Base-by-base conservation (phyloP, 2,797 vertebrate genomes). In the Percopsis omiscomaycus region DNA sequence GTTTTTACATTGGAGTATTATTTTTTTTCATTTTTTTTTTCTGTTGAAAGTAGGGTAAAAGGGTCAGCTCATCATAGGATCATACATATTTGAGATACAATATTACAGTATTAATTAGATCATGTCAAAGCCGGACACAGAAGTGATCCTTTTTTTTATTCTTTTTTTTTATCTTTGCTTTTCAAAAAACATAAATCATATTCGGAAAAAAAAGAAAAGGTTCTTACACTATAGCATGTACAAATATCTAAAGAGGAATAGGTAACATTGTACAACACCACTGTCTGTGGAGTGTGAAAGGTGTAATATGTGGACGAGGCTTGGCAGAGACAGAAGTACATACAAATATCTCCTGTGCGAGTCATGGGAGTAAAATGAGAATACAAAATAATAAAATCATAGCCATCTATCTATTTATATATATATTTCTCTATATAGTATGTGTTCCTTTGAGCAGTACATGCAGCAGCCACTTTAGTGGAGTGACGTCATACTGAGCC, bases 41-140 rank as follows among this genome's bases (percentile, higher is more conserved):
- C 64, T 76, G 73, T 81, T 73, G 77, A 59, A 82, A 84, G 80
- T 30, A 69, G 81, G 84, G 86, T 90, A 86, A 89, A 89, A 86
- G 80, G 88, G 87, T 87, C 86, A 94, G 81, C 81, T 89, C 86
- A 89, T 88, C 81, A 93, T 94, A 94, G 93, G 94, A 95, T 95
- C 94, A 95, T 97, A 98, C 93, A 96, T 94, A 94, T 89, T 94
- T 95, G 89, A 95, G 92, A 92, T 95, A 95, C 94, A 97, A 96
- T 94, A 95, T 92, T 94, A 93, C 91, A 92, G 92, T 95, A 95
- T 94, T 94, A 95, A 90, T 88, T 94, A 94, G 93, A 91, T 94
- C 92, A 95, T 94, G 94, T 93, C 92, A 95, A 94, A 91, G 92
- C 91, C 86, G 90, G 90, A 93, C 93, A 94, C 90, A 94, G 90